Evolutionary conservation across 2,113 vertebrate species (phyloP).

Genomic region (Periophthalmodon schlosseri): DNA sequence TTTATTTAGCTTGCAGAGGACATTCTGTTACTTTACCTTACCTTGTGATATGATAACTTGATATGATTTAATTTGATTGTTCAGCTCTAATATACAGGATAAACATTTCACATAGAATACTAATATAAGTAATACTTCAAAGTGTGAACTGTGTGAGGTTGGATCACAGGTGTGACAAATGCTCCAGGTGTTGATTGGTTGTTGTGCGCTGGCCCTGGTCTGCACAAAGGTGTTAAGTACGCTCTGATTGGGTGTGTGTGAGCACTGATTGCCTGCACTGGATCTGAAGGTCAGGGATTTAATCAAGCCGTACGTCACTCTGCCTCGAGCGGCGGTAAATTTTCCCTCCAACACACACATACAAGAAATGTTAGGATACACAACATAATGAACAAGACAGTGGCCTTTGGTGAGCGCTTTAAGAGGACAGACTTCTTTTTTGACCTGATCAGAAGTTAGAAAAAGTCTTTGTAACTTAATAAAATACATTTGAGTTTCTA

Average conservation of each 20-base stretch:
- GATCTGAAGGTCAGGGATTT: conserved; percentile 78
- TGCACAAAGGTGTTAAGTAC: conserved; percentile 54
- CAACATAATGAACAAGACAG: background rate
- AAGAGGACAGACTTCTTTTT: background rate
- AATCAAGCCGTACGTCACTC: conserved; percentile 71
- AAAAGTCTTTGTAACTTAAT: background rate
- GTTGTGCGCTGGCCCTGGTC: conserved; percentile 39
- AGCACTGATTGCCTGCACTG: conserved; percentile 70
- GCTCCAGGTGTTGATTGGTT: conserved; percentile 72
- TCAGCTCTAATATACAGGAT: background rate
- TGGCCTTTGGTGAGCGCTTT: background rate
- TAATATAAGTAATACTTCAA: background rate
- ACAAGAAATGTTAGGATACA: background rate
- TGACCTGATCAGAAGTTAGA: background rate
- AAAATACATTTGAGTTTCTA: background rate
- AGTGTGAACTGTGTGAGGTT: conserved; percentile 21
- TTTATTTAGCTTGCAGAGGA: too few species aligned
- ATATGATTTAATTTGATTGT: background rate
- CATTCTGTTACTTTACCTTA: background rate
- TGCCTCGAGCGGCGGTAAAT: conserved; percentile 65
- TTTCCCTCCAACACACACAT: conserved; percentile 28
- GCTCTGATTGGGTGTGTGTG: conserved; percentile 33
- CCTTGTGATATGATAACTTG: background rate
- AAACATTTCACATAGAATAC: background rate
- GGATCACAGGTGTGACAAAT: conserved; percentile 69